Evolutionary conservation across 64 coral and sea anemone genomes (phyloP), one percentile per base, ranked within the genome.

Genomic region (Orbicella faveolata): DNA sequence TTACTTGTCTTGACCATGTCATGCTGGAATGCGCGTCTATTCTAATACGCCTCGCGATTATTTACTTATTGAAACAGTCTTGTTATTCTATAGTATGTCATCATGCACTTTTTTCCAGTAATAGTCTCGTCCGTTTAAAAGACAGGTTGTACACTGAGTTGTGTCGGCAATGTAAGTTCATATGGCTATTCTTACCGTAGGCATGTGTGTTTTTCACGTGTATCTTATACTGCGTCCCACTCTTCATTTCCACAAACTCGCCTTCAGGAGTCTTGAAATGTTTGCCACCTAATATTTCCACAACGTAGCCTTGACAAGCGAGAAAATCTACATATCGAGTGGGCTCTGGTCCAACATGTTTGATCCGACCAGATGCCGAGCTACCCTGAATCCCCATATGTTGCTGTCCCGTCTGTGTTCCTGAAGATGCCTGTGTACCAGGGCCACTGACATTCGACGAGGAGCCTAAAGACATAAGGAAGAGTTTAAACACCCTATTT

Each of bases 181-280:
- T n/a, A n/a, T n/a, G n/a, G n/a, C n/a, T n/a, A n/a, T 69, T 34
- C 77, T 80, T 80, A 89, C 88, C 68, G 54, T 89, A 78, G 30
- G 36, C 59, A 73, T 48, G 75, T 9, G 77, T 69, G 63, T 89
- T 89, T 66, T 79, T 63, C 20, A 80, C 76, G 44, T 57, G 88
- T 70, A 89, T 89, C 52, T 89, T 52, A n/a, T 89, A 89, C n/a
- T 89, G 88, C 13, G 73, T 77, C n/a, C n/a, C n/a, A n/a, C n/a
- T n/a, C n/a, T n/a, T n/a, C n/a, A n/a, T n/a, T n/a, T n/a, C n/a
- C n/a, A 89, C 88, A 80, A 89, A 89, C 26, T 89, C 88, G 19
- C 88, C 88, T 6, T 73, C 73, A 5, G 88, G 88, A 33, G 88
- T 73, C 21, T 67, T 79, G 41, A 70, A 89, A 34, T 89, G 88